Evolutionary conservation across 2,113 vertebrate species (phyloP).

Genomic region (Xiphophorus hellerii): DNA sequence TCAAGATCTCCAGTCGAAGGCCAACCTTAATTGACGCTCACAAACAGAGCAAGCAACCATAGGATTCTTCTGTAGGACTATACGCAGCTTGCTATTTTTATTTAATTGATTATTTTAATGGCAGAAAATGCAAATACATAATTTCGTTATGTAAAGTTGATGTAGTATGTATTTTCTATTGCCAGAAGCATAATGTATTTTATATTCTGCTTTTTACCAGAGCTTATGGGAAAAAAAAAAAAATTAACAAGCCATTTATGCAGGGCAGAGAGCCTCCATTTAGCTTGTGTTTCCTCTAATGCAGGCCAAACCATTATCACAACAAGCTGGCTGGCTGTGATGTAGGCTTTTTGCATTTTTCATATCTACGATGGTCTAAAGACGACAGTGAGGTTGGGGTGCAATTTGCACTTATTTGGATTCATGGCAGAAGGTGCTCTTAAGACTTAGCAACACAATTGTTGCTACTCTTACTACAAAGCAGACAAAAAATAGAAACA

Average conservation of each 20-base stretch:
- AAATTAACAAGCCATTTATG: too few species aligned
- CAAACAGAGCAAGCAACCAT: neutral
- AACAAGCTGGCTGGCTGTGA: too few species aligned
- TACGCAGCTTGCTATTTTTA: neutral
- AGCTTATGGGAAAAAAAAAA: too few species aligned
- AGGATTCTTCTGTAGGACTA: too few species aligned
- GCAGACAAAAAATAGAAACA: neutral
- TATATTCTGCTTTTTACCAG: neutral
- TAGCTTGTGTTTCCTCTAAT: too few species aligned
- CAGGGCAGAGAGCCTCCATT: too few species aligned
- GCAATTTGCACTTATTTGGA: neutral
- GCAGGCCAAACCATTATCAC: too few species aligned
- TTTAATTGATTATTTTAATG: neutral
- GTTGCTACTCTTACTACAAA: neutral
- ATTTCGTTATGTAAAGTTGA: neutral
- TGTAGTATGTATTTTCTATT: neutral
- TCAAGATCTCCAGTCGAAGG: conserved; percentile 4
- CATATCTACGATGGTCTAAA: too few species aligned
- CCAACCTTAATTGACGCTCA: neutral
- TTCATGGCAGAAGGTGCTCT: neutral
- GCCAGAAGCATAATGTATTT: neutral
- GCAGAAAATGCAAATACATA: neutral
- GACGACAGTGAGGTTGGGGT: neutral
- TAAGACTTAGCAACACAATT: neutral
- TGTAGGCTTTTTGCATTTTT: too few species aligned